Conservation (phyloP, 1,140 invertebrate genomes). For the Drosophila tropicalis region DNA sequence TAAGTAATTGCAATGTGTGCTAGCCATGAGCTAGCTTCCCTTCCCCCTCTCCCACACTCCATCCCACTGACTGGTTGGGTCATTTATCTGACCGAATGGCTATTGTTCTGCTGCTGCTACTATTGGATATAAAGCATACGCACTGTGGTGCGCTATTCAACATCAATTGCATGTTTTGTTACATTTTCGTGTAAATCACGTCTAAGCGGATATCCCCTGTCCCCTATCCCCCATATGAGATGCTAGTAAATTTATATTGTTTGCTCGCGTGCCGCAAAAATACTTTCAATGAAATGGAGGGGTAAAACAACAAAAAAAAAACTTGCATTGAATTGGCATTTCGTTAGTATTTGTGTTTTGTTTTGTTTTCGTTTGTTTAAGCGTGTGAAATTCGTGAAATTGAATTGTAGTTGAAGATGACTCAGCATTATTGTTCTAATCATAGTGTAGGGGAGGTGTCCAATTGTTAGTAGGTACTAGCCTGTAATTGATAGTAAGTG, state of each 20-base stretch:
- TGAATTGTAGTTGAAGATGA: neutral
- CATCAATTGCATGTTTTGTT: constrained; percentile 57
- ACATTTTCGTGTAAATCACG: constrained; percentile 58
- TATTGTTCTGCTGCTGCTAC: neutral
- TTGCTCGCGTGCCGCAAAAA: constrained; percentile 50
- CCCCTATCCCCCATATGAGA: neutral
- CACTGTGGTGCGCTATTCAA: neutral
- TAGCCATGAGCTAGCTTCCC: neutral
- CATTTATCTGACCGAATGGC: neutral
- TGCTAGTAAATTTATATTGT: constrained; percentile 14
- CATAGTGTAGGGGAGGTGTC: constrained; percentile 23
- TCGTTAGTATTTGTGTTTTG: neutral
- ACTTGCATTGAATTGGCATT: neutral
- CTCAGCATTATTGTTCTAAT: constrained; percentile 25
- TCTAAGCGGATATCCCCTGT: constrained; percentile 38
- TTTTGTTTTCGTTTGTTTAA: neutral
- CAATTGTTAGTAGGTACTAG: constrained; percentile 26
- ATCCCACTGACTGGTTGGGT: neutral
- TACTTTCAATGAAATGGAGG: constrained; percentile 8
- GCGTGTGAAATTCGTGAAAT: constrained; percentile 10
- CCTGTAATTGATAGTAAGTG: neutral
- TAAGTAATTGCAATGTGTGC: constrained; percentile 49
- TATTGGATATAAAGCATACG: neutral
- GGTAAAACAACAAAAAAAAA: neutral
- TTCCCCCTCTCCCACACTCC: neutral